Percentiles rank a stretch among this genome's conserved stretches.
phyloP scores from a whole-genome alignment of 2,113 vertebrate genomes.

The Ailurus styani region DNA sequence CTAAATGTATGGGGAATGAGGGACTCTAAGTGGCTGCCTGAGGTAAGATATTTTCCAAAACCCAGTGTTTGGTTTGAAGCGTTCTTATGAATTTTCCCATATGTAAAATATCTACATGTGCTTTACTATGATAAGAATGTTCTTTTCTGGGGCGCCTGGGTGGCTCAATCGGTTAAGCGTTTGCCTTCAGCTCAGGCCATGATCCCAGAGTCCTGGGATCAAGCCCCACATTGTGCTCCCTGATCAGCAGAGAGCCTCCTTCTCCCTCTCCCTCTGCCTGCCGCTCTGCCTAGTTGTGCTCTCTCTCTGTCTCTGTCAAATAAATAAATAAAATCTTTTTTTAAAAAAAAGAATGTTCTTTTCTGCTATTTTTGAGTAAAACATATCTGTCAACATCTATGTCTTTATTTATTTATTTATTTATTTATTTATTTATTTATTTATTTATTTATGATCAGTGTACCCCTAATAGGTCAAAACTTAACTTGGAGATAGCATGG shows the following conservation, averaged over 20 bases:
- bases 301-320: too few species aligned
- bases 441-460: neutral
- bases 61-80: neutral
- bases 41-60: neutral
- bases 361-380: neutral
- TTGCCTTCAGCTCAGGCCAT: too few species aligned
- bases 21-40: neutral
- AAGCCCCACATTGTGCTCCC: too few species aligned
- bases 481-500: neutral
- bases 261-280: too few species aligned
- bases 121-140: neutral
- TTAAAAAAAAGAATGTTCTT: neutral
- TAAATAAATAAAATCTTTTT: too few species aligned
- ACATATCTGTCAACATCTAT: neutral
- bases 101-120: neutral
- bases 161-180: too few species aligned
- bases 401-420: neutral
- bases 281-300: too few species aligned
- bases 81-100: neutral
- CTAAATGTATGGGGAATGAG: neutral
- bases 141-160: neutral
- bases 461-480: neutral
- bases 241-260: too few species aligned
- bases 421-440: neutral
- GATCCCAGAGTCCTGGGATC: too few species aligned